Conservation (phyloP, 2,797 vertebrate genomes). For the Paratrypauchen microcephalus region DNA sequence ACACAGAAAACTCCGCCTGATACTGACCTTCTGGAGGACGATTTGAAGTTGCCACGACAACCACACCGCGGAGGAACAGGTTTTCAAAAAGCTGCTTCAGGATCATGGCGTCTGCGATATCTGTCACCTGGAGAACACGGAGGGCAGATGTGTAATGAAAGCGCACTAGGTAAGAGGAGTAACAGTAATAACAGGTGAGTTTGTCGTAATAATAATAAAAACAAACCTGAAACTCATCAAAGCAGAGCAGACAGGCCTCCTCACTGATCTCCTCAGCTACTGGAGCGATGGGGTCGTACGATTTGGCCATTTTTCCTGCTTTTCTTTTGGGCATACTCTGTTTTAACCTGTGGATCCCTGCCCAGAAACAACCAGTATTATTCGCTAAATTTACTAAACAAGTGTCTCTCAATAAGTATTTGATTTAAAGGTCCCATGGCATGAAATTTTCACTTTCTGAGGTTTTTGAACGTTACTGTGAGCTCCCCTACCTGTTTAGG, state of each 20-base stretch:
- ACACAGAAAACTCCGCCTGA: not conserved
- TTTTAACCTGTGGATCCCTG: slow-evolving; percentile 96
- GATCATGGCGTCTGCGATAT: slow-evolving; percentile 99
- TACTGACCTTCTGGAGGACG: slow-evolving; percentile 85
- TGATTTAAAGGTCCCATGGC: too few relatives aligned
- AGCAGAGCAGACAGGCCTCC: slow-evolving; percentile 90
- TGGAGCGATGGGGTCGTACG: slow-evolving; percentile 95
- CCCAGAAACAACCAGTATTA: too few relatives aligned
- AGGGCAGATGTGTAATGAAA: not conserved
- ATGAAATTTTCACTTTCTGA: too few relatives aligned
- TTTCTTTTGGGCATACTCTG: slow-evolving; percentile 93
- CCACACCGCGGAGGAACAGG: slow-evolving; percentile 91
- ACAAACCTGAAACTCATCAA: slow-evolving; percentile 98
- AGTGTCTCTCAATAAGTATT: too few relatives aligned
- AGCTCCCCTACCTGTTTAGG: too few relatives aligned
- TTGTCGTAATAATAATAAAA: not conserved
- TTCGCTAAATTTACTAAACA: too few relatives aligned
- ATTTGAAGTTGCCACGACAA: slow-evolving; percentile 97
- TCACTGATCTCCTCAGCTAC: slow-evolving; percentile 94
- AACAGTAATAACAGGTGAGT: too few relatives aligned
- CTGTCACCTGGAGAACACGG: slow-evolving; percentile 85
- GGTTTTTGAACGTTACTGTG: too few relatives aligned
- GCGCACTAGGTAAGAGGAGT: too few relatives aligned
- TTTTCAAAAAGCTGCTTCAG: slow-evolving; percentile 99
- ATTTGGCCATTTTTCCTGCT: slow-evolving; percentile 90